These are phyloP conservation scores for Halictus rubicundus DNA, from an alignment of 1,140 invertebrate species.

Conservation along the genomic window DNA sequence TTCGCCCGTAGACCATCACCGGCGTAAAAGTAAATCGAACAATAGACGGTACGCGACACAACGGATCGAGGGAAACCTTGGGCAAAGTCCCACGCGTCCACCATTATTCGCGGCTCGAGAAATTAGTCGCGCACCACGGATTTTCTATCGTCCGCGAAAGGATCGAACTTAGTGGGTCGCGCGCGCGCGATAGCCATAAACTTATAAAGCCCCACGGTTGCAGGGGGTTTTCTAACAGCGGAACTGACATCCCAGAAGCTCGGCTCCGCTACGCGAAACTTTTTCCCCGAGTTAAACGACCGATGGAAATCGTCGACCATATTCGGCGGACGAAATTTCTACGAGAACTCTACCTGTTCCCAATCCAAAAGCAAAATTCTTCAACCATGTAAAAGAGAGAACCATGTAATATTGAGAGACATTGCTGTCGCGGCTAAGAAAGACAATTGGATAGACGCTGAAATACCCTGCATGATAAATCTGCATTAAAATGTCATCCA, in stretches of 20 bases:
- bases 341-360: too few species aligned
- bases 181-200: not conserved
- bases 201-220: not conserved
- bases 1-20: not conserved
- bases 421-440: too few species aligned
- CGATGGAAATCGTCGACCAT: conserved; percentile 13
- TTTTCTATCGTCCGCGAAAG: conserved; percentile 27
- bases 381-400: too few species aligned
- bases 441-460: too few species aligned
- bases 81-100: conserved; percentile 69
- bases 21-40: conserved; percentile 33
- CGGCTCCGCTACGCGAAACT: not conserved
- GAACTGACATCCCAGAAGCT: not conserved
- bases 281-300: conserved; percentile 48
- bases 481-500: too few species aligned
- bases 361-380: too few species aligned
- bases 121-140: conserved; percentile 1
- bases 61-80: conserved; percentile 58
- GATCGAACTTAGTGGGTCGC: conserved; percentile 29
- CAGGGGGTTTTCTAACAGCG: not conserved
- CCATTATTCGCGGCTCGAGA: conserved; percentile 65
- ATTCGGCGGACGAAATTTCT: too few species aligned
- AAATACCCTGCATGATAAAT: too few species aligned
- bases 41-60: not conserved
- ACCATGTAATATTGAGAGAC: too few species aligned